These are phyloP conservation scores for Drosophila longiperda DNA, from an alignment of 2,888 invertebrate genomes.

Conservation along the genomic window DNA sequence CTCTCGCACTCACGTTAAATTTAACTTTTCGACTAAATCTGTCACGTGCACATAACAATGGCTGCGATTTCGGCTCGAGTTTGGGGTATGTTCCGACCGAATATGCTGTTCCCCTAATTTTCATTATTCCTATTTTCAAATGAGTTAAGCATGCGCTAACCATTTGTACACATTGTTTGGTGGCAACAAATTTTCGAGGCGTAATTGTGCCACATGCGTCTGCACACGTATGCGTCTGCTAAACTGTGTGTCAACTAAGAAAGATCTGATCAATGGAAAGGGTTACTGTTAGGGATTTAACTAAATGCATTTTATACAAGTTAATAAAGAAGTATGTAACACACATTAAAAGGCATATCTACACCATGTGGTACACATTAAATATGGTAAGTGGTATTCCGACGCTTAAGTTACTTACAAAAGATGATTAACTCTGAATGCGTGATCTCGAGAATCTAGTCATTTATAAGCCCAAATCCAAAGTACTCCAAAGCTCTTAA, in stretches of 20 bases:
- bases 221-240: conserved; percentile 21
- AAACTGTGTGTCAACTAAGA: background rate
- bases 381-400: background rate
- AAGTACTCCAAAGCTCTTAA: background rate
- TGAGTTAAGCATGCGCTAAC: conserved; percentile 42
- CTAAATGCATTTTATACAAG: background rate
- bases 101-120: conserved; percentile 30
- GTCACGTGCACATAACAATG: conserved; percentile 66
- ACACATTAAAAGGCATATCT: background rate
- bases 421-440: background rate
- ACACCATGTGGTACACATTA: background rate
- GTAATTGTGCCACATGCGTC: conserved; percentile 1
- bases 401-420: background rate
- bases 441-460: background rate
- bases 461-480: background rate
- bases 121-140: conserved; percentile 48
- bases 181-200: conserved; percentile 19
- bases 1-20: conserved; percentile 21
- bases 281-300: background rate
- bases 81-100: background rate
- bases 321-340: background rate
- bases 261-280: background rate
- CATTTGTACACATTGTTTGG: conserved; percentile 33
- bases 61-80: conserved; percentile 19
- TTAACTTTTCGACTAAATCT: conserved; percentile 58